Percentiles rank a stretch among this genome's conserved stretches.
Conservation (phyloP, 2,113 vertebrate genomes). For the Dipodomys ordii region DNA sequence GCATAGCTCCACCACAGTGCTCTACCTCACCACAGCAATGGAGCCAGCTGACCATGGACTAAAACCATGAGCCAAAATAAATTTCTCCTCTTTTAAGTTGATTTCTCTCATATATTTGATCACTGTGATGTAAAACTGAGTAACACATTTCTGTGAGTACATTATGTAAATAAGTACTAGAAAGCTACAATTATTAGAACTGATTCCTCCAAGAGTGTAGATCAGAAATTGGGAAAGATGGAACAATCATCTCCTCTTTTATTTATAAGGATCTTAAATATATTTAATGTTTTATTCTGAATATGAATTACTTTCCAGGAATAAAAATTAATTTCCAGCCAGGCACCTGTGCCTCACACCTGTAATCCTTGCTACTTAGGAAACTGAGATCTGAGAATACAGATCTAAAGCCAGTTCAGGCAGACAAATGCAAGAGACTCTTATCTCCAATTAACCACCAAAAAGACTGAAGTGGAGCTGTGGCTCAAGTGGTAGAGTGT, state of each 20-base stretch:
- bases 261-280: constrained; percentile 22
- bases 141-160: neutral
- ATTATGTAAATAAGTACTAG: constrained; percentile 38
- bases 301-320: constrained; percentile 37
- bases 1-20: neutral
- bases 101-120: neutral
- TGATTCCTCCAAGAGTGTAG: constrained; percentile 6
- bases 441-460: no score
- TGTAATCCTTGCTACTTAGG: no score
- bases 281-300: constrained; percentile 44
- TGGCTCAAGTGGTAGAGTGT: no score
- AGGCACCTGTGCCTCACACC: no score
- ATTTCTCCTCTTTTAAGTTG: neutral
- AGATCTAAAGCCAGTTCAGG: no score
- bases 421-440: no score
- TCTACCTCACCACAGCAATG: neutral
- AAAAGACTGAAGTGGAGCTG: no score
- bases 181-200: constrained; percentile 43
- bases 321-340: neutral
- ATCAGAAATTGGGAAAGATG: constrained; percentile 26
- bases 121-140: neutral
- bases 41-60: no score
- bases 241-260: constrained; percentile 23
- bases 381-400: no score
- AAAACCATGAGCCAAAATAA: no score